phyloP scores from a whole-genome alignment of 1,140 invertebrate genomes.

The Caenorhabditis tropicalis region DNA sequence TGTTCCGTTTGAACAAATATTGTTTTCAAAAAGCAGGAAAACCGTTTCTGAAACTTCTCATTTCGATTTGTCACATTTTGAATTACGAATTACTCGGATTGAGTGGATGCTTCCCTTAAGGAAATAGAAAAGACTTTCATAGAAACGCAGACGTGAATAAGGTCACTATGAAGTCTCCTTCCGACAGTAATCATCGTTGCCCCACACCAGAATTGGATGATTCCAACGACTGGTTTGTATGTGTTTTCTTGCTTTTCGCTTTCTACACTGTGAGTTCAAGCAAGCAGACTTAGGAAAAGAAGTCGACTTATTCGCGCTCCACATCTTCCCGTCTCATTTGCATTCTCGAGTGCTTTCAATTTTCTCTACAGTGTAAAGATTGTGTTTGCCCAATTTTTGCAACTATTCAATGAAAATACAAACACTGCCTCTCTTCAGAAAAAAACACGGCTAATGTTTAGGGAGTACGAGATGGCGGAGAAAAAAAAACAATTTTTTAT shows the following conservation, averaged over 20 bases:
- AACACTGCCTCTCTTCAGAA: neutral
- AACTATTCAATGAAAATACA: neutral
- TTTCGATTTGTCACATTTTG: conserved; percentile 29
- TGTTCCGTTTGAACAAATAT: neutral
- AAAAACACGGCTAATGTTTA: neutral
- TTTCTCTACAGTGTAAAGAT: no score
- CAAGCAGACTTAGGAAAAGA: no score
- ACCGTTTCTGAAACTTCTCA: no score
- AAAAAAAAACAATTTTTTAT: conserved; percentile 13
- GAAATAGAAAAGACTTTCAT: neutral
- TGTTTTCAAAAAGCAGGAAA: no score
- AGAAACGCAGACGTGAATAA: neutral
- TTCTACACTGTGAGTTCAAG: no score
- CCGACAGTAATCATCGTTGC: conserved; percentile 11
- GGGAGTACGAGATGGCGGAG: neutral
- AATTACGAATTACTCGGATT: conserved; percentile 1
- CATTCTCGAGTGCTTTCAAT: no score
- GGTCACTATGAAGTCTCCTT: neutral
- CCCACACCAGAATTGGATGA: neutral
- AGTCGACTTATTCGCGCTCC: no score
- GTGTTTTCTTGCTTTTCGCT: neutral
- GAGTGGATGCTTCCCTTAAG: neutral
- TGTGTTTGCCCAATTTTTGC: neutral
- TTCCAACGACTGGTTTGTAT: neutral
- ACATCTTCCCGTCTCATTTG: no score